Base-by-base conservation (phyloP, 2,888 invertebrate species). In the Conistra vaccinii region DNA sequence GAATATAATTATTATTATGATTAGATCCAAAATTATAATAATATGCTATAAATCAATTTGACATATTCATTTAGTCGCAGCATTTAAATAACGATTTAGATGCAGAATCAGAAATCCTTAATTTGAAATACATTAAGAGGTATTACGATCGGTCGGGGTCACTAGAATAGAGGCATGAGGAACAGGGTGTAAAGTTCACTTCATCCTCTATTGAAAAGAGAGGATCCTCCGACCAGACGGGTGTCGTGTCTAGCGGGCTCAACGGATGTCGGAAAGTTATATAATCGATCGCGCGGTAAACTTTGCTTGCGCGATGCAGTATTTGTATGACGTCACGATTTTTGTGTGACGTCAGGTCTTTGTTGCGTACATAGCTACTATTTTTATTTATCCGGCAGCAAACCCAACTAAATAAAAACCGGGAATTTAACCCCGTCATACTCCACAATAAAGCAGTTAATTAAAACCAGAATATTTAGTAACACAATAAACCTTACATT, bases 381-480 rank as follows among this genome's bases (percentile, higher is more conserved):
- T 55, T 14, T 26, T 26, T 20, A 23, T 29, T 29, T 65, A 45
- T 45, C 17, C 1, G n/a, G 23, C 17, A 65, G 14, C 23, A 32
- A 70, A 45, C 23, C 1, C 3, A 5, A 48, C 7, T n/a, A 5
- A 35, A 35, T n/a, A 35, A 26, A 69, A 69, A 2, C 35, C 26
- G 9, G 57, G 26, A n/a, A 23, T 17, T 35, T 48, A 74, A 29
- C 5, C 48, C 7, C 3, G 7, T 29, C 12, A 57, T 4, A 10
- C 23, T 20, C 0, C n/a, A 57, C 1, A 51, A 78, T 78, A 45
- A n/a, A 7, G 10, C 23, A 80, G 35, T 32, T 66, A 66, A 78
- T 78, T 57, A 61, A 45, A 45, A 61, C 14, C 42, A 57, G 48
- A 26, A 76, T 68, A 58, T 65, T 65, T 29, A 53, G 4, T 42